Evolutionary conservation across 2,888 invertebrate genomes (phyloP), one percentile per base, ranked within the genome.

Genomic region (Aspidiotus rigidus): DNA sequence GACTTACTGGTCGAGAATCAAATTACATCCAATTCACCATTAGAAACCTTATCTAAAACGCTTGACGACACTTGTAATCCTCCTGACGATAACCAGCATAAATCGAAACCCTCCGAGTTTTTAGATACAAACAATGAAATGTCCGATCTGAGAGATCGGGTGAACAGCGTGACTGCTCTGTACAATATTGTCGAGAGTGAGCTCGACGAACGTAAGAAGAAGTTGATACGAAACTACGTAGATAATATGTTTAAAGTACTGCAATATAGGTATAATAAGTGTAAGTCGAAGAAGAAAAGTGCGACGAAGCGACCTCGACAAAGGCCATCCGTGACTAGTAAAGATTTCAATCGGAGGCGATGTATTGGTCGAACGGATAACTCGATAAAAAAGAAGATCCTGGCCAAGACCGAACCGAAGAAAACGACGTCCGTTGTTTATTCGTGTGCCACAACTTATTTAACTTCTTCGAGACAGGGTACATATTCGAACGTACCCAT

Each of bases 221-320:
- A 67, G 39, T 60, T 67, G 11, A 67, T 67, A n/a, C 67, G 67
- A n/a, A 67, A 67, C 15, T 67, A 67, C 60, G 67, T 67, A 1
- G 67, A 67, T 53, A 67, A 67, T n/a, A 67, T 67, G 60, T 67
- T 67, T 15, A 40, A 60, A 59, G 67, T 67, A 17, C n/a, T 67
- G 13, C 67, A 67, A 39, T 60, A 67, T 49, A 13, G 67, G 11
- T 67, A 67, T 16, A 67, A 60, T 53, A 67, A 67, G 39, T 40
- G 60, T 59, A 67, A 49, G 60, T 53, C 67, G 60, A 67, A 53
- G 49, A 67, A 67, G 15, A 66, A 66, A 42, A 56, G 44, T 15
- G n/a, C 17, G 13, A 9, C 9, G 2, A 39, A 28, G 7, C 17
- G 28, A 17, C 16, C 13, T 10, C 17, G 13, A 59, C 28, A 17